phyloP scores from a whole-genome alignment of 2,888 invertebrate species.

The Loripinus fragilis region DNA sequence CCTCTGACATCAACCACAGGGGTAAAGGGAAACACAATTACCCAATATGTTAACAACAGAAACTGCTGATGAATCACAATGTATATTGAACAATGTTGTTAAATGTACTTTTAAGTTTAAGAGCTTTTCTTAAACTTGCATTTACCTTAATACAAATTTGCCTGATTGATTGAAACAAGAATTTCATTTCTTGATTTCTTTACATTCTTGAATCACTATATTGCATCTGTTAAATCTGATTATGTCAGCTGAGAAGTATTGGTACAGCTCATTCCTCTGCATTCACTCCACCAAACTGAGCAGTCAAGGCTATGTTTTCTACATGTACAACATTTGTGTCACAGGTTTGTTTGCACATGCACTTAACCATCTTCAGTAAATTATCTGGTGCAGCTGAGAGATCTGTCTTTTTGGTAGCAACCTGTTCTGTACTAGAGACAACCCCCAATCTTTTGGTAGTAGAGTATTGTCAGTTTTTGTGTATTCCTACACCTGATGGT shows the following conservation, averaged over 20 bases:
- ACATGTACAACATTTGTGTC: slow-evolving; percentile 33
- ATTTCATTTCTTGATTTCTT: not conserved
- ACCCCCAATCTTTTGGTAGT: slow-evolving; percentile 48
- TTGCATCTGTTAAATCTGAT: slow-evolving; percentile 7
- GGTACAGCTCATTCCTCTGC: slow-evolving; percentile 25
- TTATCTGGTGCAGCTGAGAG: slow-evolving; percentile 35
- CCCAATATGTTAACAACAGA: too few species aligned
- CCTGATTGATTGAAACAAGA: too few species aligned
- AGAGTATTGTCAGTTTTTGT: slow-evolving; percentile 7
- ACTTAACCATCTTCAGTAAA: slow-evolving; percentile 27
- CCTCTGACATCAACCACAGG: too few species aligned
- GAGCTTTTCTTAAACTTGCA: too few species aligned
- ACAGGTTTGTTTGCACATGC: slow-evolving; percentile 43
- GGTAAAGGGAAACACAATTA: too few species aligned
- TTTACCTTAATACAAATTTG: too few species aligned
- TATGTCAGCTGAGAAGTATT: slow-evolving; percentile 1
- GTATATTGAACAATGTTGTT: too few species aligned
- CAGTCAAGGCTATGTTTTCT: slow-evolving; percentile 49
- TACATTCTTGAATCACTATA: not conserved
- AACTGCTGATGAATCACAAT: too few species aligned
- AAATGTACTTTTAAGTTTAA: too few species aligned
- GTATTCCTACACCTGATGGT: slow-evolving; percentile 56
- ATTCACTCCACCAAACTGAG: slow-evolving; percentile 37
- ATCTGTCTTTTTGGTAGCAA: slow-evolving; percentile 30
- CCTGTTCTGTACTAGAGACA: not conserved